phyloP scores from a whole-genome alignment of 1,140 invertebrate genomes.

The Drosophila carrolli region DNA sequence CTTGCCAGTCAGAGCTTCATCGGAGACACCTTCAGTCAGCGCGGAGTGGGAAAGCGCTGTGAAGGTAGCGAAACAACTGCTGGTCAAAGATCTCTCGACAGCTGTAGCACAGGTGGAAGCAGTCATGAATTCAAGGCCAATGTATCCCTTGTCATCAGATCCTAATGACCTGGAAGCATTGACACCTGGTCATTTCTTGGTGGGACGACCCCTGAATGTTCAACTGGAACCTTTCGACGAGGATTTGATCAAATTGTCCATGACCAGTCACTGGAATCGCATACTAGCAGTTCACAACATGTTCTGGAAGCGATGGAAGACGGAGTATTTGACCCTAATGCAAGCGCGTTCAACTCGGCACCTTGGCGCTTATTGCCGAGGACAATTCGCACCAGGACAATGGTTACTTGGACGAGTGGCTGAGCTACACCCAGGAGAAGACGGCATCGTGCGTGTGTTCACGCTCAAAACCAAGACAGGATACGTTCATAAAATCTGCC shows the following conservation, averaged over 20 bases:
- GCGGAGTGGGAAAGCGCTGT: slow-evolving; percentile 16
- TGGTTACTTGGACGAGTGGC: neutral
- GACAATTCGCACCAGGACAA: slow-evolving; percentile 4
- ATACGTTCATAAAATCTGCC: slow-evolving; percentile 7
- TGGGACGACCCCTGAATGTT: slow-evolving; percentile 1
- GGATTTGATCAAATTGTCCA: slow-evolving; percentile 8
- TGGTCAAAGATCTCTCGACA: slow-evolving; percentile 5
- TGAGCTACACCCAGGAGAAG: slow-evolving; percentile 2
- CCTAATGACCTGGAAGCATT: neutral
- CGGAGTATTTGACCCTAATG: neutral
- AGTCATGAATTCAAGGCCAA: neutral
- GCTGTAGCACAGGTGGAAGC: neutral
- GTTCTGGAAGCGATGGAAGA: neutral
- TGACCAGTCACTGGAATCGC: slow-evolving; percentile 1
- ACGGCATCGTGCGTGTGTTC: neutral
- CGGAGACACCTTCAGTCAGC: neutral
- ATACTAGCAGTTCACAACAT: no score
- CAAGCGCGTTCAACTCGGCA: neutral
- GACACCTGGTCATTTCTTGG: slow-evolving; percentile 18
- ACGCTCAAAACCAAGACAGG: slow-evolving; percentile 5
- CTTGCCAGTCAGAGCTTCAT: neutral
- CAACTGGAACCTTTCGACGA: slow-evolving; percentile 1
- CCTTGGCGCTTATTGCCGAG: slow-evolving; percentile 1
- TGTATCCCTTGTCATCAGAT: neutral
- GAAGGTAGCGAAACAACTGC: slow-evolving; percentile 13